These are phyloP conservation scores for Calephelis nemesis DNA, from an alignment of 1,140 invertebrate genomes.

Conservation along the genomic window DNA sequence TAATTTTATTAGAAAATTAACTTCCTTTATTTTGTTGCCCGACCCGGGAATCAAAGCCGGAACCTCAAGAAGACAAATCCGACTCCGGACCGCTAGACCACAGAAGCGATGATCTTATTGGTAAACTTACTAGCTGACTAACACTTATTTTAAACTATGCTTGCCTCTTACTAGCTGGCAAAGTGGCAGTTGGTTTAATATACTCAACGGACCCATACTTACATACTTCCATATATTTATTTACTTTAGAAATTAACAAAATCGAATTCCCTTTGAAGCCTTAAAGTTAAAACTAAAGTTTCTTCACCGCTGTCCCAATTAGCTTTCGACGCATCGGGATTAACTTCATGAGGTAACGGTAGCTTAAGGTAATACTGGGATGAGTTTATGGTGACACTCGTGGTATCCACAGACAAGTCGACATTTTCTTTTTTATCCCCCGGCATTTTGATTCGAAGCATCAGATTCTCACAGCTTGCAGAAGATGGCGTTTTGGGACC, in stretches of 20 bases:
- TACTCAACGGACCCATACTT: too few relatives aligned
- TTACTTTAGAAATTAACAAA: slow-evolving; percentile 88
- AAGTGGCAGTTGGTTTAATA: too few relatives aligned
- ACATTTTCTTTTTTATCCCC: slow-evolving; percentile 83
- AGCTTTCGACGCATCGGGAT: slow-evolving; percentile 89
- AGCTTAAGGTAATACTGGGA: slow-evolving; percentile 85
- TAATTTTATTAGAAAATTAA: too few relatives aligned
- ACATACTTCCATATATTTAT: not conserved
- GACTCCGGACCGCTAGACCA: too few relatives aligned
- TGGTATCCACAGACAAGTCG: slow-evolving; percentile 85
- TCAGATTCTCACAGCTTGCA: slow-evolving; percentile 92
- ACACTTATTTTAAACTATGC: too few relatives aligned
- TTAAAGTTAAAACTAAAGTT: slow-evolving; percentile 84
- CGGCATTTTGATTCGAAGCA: slow-evolving; percentile 87
- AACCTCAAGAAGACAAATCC: too few relatives aligned
- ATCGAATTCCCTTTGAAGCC: slow-evolving; percentile 88
- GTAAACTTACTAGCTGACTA: too few relatives aligned
- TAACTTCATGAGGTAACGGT: slow-evolving; percentile 87
- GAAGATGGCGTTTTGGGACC: slow-evolving; percentile 89
- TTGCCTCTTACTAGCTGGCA: too few relatives aligned
- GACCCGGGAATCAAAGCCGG: too few relatives aligned
- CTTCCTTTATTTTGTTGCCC: too few relatives aligned
- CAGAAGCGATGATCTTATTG: too few relatives aligned
- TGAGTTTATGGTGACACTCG: slow-evolving; percentile 82
- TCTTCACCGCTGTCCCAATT: slow-evolving; percentile 86